Conservation (phyloP, 1,140 invertebrate species). For the Trialeurodes vaporariorum region DNA sequence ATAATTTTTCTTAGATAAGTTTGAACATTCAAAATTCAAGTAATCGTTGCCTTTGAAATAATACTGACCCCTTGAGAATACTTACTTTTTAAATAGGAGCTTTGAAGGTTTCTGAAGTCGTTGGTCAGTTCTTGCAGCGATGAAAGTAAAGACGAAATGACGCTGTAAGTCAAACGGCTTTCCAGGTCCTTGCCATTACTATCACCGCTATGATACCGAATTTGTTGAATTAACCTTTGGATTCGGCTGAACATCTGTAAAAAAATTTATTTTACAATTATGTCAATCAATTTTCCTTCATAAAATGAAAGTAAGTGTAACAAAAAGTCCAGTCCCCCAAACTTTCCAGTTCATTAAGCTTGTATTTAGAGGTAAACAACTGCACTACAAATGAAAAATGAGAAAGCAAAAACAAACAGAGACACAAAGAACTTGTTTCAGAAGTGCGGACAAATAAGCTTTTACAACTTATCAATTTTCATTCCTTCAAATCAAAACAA, state of each 20-base stretch:
- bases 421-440: no score
- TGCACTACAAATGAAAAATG: no score
- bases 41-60: not conserved
- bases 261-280: no score
- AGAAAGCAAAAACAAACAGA: no score
- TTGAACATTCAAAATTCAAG: not conserved
- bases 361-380: no score
- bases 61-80: conserved; percentile 6
- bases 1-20: not conserved
- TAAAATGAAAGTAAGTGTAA: no score
- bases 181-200: conserved; percentile 47
- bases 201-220: conserved; percentile 40
- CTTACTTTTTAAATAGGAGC: conserved; percentile 55
- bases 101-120: conserved; percentile 70
- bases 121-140: conserved; percentile 72
- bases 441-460: no score
- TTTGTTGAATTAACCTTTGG: conserved; percentile 68
- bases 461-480: no score
- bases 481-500: no score
- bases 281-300: no score
- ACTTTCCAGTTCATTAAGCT: no score
- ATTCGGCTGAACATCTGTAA: conserved; percentile 58
- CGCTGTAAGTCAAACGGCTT: conserved; percentile 64
- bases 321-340: no score
- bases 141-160: conserved; percentile 65